These are phyloP conservation scores for Lithophane leautieri DNA, from an alignment of 2,888 invertebrate genomes.

Conservation along the genomic window DNA sequence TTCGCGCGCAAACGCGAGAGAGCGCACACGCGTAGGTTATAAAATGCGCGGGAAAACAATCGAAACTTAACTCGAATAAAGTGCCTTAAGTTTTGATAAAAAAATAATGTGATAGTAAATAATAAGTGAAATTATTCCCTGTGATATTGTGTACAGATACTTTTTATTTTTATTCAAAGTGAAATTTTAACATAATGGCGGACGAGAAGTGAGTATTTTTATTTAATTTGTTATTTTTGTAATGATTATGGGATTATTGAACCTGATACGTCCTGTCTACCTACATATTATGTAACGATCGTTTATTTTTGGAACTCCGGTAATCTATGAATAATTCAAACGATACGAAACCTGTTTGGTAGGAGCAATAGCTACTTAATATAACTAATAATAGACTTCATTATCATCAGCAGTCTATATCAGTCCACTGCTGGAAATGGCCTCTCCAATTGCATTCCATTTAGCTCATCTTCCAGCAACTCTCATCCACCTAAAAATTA, in stretches of 20 bases:
- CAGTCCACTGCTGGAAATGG: too few species aligned
- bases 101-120: constrained; percentile 65
- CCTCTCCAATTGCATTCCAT: too few species aligned
- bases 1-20: constrained; percentile 58
- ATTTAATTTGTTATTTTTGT: background rate
- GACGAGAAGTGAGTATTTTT: constrained; percentile 81
- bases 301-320: background rate
- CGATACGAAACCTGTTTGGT: background rate
- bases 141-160: constrained; percentile 78
- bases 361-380: background rate
- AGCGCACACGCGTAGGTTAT: constrained; percentile 45
- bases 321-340: constrained; percentile 19
- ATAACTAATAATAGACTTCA: background rate
- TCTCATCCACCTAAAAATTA: too few species aligned
- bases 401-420: too few species aligned
- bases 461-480: too few species aligned
- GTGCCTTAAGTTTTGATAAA: constrained; percentile 48
- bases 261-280: background rate
- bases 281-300: background rate
- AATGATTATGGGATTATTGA: background rate
- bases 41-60: constrained; percentile 57
- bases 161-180: constrained; percentile 62
- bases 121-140: constrained; percentile 67
- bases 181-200: constrained; percentile 74
- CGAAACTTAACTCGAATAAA: constrained; percentile 51